These are phyloP conservation scores for Caerostris extrusa DNA, from an alignment of 1,140 invertebrate species.

Conservation along the genomic window DNA sequence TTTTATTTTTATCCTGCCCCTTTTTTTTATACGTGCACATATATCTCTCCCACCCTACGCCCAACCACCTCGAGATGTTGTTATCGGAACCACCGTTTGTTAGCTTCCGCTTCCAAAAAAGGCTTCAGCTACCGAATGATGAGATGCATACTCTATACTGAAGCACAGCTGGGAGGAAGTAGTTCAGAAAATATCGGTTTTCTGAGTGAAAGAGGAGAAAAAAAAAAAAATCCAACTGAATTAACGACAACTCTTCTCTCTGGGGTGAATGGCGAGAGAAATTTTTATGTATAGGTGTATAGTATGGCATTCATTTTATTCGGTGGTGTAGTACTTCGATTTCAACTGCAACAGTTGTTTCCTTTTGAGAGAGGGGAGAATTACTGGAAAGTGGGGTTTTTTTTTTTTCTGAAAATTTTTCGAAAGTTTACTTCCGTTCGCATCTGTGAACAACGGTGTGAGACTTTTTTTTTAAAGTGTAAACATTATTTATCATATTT, in stretches of 20 bases:
- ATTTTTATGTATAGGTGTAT: background rate
- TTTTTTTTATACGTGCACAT: background rate
- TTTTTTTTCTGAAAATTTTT: background rate
- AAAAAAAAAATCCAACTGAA: conserved; percentile 10
- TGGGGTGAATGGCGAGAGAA: background rate
- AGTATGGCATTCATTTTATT: background rate
- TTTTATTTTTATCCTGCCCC: background rate
- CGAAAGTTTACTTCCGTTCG: no score
- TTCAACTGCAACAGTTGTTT: background rate
- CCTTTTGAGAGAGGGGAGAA: background rate
- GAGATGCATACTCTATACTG: background rate
- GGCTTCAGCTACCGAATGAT: background rate
- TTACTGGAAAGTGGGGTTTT: background rate
- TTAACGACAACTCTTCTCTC: conserved; percentile 31
- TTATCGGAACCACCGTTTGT: conserved; percentile 38
- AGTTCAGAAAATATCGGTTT: conserved; percentile 41
- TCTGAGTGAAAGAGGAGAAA: background rate
- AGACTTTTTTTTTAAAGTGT: no score
- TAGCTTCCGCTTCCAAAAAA: conserved; percentile 25
- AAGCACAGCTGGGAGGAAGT: conserved; percentile 36
- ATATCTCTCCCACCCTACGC: background rate
- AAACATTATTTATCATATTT: no score
- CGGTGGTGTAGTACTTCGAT: background rate
- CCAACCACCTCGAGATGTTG: background rate
- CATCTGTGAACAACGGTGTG: no score